Conservation (phyloP, 2,113 vertebrate genomes). For the Elephantulus edwardii region DNA sequence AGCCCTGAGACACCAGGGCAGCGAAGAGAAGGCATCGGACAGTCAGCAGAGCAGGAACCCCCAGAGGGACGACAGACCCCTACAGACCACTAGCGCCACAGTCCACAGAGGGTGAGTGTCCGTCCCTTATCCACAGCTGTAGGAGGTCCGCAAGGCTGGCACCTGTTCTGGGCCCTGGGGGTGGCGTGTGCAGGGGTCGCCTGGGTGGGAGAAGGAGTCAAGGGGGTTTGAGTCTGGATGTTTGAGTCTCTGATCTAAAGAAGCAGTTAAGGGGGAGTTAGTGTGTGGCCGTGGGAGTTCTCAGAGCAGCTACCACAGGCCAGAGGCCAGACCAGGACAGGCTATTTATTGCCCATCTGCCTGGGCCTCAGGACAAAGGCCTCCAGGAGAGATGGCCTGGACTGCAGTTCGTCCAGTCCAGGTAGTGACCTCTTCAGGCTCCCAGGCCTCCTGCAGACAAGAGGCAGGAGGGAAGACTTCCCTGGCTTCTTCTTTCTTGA, state of each 20-base stretch:
- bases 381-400: background rate
- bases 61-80: background rate
- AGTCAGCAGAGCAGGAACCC: background rate
- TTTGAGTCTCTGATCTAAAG: background rate
- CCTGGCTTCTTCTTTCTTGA: too few relatives aligned
- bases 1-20: conserved; percentile 23
- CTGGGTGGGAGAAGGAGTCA: accelerated
- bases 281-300: accelerated
- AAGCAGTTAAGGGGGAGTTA: background rate
- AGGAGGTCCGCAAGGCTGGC: too few relatives aligned
- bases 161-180: background rate
- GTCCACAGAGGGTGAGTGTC: conserved; percentile 35
- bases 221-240: background rate
- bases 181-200: background rate
- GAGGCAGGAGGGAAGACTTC: background rate
- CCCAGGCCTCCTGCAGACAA: background rate
- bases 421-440: background rate
- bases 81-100: background rate
- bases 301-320: background rate
- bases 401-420: background rate
- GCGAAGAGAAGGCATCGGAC: background rate
- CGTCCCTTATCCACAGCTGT: accelerated
- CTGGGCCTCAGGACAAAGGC: background rate
- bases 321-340: background rate
- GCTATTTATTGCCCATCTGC: background rate